phyloP scores from a whole-genome alignment of 2,113 vertebrate species.

The Thunnus maccoyii region DNA sequence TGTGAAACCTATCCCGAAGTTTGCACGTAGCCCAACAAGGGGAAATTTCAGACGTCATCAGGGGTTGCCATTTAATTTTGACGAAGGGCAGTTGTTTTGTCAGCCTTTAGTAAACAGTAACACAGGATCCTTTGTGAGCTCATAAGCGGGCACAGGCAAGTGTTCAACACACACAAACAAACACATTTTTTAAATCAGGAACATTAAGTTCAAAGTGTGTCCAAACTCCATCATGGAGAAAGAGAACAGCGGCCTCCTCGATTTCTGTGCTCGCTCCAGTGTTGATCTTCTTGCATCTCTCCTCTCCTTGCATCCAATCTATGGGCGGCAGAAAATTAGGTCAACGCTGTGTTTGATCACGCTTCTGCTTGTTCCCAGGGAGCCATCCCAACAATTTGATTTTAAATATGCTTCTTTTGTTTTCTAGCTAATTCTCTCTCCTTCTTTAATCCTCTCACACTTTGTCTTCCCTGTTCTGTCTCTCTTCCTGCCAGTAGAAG shows the following conservation, averaged over 20 bases:
- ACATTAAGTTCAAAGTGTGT: neutral
- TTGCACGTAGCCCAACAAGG: neutral
- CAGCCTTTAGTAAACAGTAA: neutral
- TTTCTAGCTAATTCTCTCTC: conserved; percentile 38
- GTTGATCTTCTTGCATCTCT: conserved; percentile 21
- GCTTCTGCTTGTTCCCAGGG: conserved; percentile 29
- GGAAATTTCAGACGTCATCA: neutral
- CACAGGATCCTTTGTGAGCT: conserved; percentile 7
- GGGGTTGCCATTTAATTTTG: neutral
- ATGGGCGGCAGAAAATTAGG: conserved; percentile 52
- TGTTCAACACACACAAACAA: neutral
- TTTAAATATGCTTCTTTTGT: conserved; percentile 43
- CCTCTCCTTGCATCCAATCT: neutral
- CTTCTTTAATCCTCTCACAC: conserved; percentile 19
- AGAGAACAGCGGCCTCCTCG: neutral
- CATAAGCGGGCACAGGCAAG: too few species aligned
- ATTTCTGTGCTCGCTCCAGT: neutral
- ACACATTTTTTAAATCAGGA: neutral
- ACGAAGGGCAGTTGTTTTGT: neutral
- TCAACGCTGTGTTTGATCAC: conserved; percentile 59
- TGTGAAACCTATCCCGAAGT: neutral
- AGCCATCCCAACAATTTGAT: conserved; percentile 45
- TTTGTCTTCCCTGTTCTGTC: conserved; percentile 34
- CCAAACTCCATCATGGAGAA: neutral
- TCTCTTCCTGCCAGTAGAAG: conserved; percentile 43